These are phyloP conservation scores for Petaurus breviceps DNA, from an alignment of 2,113 vertebrate genomes.

Conservation along the genomic window DNA sequence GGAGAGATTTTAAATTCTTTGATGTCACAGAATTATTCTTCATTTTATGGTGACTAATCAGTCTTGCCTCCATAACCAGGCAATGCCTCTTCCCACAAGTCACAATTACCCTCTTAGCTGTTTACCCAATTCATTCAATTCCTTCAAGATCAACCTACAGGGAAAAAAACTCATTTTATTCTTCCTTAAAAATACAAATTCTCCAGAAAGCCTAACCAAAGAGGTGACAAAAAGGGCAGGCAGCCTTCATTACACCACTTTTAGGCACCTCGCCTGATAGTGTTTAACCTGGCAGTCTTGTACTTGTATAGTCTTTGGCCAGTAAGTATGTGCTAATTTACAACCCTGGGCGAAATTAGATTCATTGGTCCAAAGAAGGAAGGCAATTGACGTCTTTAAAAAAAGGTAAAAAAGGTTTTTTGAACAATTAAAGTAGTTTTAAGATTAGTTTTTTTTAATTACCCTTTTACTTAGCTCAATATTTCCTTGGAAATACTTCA, in stretches of 20 bases:
- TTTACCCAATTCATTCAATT: constrained; percentile 30
- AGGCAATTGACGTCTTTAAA: constrained; percentile 55
- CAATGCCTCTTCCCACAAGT: constrained; percentile 1
- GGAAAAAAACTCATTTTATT: constrained; percentile 57
- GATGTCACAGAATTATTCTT: constrained; percentile 37
- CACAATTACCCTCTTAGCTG: constrained; percentile 28
- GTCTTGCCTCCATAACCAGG: not conserved
- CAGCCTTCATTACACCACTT: constrained; percentile 52
- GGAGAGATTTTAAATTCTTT: constrained; percentile 20
- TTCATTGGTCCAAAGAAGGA: constrained; percentile 58
- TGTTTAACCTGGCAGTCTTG: constrained; percentile 31
- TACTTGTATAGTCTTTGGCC: constrained; percentile 48
- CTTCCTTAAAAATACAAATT: constrained; percentile 34
- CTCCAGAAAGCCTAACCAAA: constrained; percentile 35
- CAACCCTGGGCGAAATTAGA: constrained; percentile 51
- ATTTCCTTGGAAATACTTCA: constrained; percentile 55
- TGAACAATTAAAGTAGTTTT: constrained; percentile 65
- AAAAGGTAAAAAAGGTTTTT: constrained; percentile 24
- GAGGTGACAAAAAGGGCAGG: constrained; percentile 30
- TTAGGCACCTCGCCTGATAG: constrained; percentile 55
- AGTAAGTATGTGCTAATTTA: constrained; percentile 32
- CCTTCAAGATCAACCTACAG: constrained; percentile 23
- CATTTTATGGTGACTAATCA: not conserved
- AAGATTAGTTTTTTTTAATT: constrained; percentile 11
- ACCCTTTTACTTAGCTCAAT: constrained; percentile 37